A percentile compares a stretch with the other conserved stretches of the same genome.
phyloP scores from a whole-genome alignment of 2,888 invertebrate species.

The Zele albiditarsus region DNA sequence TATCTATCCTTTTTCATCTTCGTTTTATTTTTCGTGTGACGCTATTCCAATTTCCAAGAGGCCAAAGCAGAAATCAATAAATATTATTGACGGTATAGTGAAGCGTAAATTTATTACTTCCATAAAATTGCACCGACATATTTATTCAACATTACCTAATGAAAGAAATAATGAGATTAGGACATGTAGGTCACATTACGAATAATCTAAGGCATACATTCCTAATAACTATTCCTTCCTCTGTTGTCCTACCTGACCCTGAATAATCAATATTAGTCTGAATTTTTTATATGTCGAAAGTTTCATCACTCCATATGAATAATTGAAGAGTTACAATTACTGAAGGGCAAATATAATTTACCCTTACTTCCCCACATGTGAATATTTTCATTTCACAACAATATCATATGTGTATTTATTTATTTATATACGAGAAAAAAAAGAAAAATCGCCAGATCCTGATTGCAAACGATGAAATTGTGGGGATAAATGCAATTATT shows the following conservation, averaged over 20 bases:
- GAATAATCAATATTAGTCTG: constrained; percentile 58
- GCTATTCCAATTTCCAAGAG: neutral
- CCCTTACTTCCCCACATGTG: neutral
- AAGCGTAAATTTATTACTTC: too few species aligned
- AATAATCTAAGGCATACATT: neutral
- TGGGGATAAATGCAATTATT: neutral
- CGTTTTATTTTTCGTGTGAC: neutral
- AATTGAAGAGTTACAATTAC: constrained; percentile 6
- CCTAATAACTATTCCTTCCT: constrained; percentile 43
- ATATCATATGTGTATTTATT: too few species aligned
- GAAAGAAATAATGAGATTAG: neutral
- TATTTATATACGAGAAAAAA: too few species aligned
- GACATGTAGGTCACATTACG: neutral
- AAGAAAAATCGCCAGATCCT: too few species aligned
- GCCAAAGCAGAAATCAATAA: neutral
- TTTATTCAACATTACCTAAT: neutral
- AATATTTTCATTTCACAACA: neutral
- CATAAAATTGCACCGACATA: too few species aligned
- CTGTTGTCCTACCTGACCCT: constrained; percentile 48
- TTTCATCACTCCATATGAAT: constrained; percentile 50
- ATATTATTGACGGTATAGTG: neutral
- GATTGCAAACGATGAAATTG: neutral
- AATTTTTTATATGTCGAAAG: constrained; percentile 58
- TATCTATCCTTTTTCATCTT: neutral
- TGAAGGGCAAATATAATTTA: constrained; percentile 27